Evolutionary conservation across 2,113 vertebrate species (phyloP), one percentile per base, ranked within the genome.

Genomic region (Pelobates fuscus): DNA sequence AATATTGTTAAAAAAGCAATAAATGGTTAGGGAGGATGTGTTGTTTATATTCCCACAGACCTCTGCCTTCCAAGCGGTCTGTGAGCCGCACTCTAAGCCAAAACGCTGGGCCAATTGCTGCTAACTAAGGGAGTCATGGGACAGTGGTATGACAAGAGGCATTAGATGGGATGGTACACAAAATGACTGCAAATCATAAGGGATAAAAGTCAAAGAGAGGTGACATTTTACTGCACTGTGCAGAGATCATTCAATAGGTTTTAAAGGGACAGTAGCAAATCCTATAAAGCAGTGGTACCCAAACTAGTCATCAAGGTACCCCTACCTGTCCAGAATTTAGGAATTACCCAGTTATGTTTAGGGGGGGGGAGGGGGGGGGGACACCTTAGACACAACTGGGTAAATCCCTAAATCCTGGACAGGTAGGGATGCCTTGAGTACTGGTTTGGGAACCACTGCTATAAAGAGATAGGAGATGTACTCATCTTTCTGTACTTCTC

Each of bases 11-110:
- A 57, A 1, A 32, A 10, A 29, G 20, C 27, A 54, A 37, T 57
- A 29, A 46, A 32, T 27, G 57, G 30, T 2, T 17, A n/a, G 2
- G 17, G n/a, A 65, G 37, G 4, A 24, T 65, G 21, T 65, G 20
- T 44, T 67, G 67, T 57, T 69, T 69, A 32, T 69, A 24, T 69
- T 69, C 52, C 67, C 67, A 57, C 67, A 57, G 67, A 17, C 67
- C 49, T 49, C 6, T 23, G 60, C 25, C 49, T 57, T 26, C 29
- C 49, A 18, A 23, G 29, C 52, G 57, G 55, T 18, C 52, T 30
- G 14, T 8, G 21, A 57, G 67, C 8, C 27, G 18, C 20, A 14
- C 41, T 24, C 2, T 49, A 21, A 69, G 29, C 54, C 68, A 66
- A 41, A 11, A 49, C 7, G 25, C 64, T 17, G 2, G 46, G 64